These are phyloP conservation scores for Ecliptopera silaceata DNA, from an alignment of 2,888 invertebrate genomes.

Conservation along the genomic window DNA sequence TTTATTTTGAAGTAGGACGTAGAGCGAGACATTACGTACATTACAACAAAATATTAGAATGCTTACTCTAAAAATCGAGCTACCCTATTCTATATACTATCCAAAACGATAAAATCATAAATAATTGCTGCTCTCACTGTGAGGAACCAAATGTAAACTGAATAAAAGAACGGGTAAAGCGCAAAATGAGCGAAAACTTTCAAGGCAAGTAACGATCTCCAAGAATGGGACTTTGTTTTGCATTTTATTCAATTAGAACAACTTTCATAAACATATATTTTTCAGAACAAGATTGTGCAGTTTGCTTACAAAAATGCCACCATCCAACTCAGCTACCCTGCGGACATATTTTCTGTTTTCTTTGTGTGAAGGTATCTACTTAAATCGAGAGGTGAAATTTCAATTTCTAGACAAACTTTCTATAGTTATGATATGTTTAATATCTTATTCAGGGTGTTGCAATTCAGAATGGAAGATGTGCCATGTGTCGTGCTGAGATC, in stretches of 20 bases:
- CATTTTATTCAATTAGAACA: not conserved
- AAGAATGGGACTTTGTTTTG: not conserved
- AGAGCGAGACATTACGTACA: no score
- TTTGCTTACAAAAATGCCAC: slow-evolving; percentile 94
- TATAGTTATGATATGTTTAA: no score
- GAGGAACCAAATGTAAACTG: no score
- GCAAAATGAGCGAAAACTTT: slow-evolving; percentile 23
- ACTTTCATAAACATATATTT: slow-evolving; percentile 13
- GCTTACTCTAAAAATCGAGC: no score
- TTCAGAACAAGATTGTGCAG: slow-evolving; percentile 89
- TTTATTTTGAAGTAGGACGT: no score
- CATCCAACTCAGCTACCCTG: slow-evolving; percentile 97
- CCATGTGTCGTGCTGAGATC: slow-evolving; percentile 95
- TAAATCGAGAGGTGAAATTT: no score
- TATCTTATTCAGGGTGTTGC: slow-evolving; percentile 86
- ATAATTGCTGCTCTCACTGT: no score
- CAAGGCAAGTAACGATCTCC: slow-evolving; percentile 14
- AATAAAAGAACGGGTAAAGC: not conserved
- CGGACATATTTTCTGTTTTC: slow-evolving; percentile 97
- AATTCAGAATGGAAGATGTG: slow-evolving; percentile 93
- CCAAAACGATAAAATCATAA: no score
- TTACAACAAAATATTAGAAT: no score
- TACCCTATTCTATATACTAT: no score
- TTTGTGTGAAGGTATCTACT: slow-evolving; percentile 90
- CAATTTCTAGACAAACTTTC: no score